A percentile compares a stretch with the other conserved stretches of the same genome.
Conservation (phyloP, 2,888 invertebrate species). For the Mesoligia furuncula region DNA sequence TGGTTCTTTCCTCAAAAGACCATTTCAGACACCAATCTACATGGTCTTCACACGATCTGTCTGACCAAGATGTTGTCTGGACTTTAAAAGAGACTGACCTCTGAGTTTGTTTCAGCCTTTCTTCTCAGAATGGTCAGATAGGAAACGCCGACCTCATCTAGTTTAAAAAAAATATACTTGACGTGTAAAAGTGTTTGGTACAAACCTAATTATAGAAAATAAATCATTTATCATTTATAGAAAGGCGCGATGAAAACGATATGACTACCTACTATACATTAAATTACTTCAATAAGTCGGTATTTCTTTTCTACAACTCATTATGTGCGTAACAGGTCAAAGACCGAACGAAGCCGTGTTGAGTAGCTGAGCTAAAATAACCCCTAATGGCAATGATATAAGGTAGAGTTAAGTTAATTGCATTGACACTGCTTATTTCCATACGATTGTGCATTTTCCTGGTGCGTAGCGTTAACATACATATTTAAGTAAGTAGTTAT, state of each 20-base stretch:
- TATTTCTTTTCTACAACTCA: not conserved
- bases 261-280: not conserved
- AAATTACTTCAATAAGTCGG: not conserved
- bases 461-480: not conserved
- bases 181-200: too few species aligned
- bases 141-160: too few species aligned
- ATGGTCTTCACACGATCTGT: too few species aligned
- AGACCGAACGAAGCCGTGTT: conserved; percentile 50
- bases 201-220: too few species aligned
- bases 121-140: too few species aligned
- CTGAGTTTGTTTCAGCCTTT: too few species aligned
- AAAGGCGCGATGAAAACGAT: not conserved
- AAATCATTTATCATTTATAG: too few species aligned
- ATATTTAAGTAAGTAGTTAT: not conserved
- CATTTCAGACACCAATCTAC: too few species aligned
- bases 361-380: conserved; percentile 20
- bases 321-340: conserved; percentile 37
- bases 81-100: too few species aligned
- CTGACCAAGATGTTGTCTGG: too few species aligned
- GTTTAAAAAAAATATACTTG: too few species aligned
- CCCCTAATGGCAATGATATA: conserved; percentile 9
- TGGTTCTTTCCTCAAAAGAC: too few species aligned
- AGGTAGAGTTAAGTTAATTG: conserved; percentile 30
- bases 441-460: conserved; percentile 46
- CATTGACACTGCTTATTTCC: conserved; percentile 49